Base-by-base conservation (phyloP, 2,113 vertebrate genomes). In the Procapra przewalskii region DNA sequence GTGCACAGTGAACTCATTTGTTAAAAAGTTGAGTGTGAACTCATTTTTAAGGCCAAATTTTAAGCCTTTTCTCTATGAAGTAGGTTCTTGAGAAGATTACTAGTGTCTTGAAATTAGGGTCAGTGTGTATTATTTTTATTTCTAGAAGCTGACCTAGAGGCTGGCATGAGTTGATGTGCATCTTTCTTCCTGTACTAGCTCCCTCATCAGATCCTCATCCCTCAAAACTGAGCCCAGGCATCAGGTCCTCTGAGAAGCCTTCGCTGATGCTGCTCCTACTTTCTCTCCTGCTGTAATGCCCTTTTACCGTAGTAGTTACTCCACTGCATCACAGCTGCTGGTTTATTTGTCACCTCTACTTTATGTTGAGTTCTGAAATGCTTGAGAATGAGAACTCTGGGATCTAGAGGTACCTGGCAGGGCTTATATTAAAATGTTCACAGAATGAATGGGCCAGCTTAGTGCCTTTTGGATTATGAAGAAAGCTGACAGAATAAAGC, bases 351-450 rank as follows among this genome's bases (percentile, higher is more conserved):
- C 13, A n/a, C 55, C 31, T 92, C 67, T 67, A 25, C 29, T 84
- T 94, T 67, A 59, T 21, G 17, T 9, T 80, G 79, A 45, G 16
- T 83, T 88, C 43, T 80, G n/a, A 83, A 96, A 85, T 84, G 45
- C 40, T 80, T 59, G 57, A 88, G 16, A 90, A 54, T 96, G 84
- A 88, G 55, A 45, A 89, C n/a, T 83, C 11, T 27, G 36, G 12
- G 14, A 7, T 25, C 25, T 62, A 60, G 17, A 90, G 50, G 29
- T 86, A 36, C 19, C 50, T 88, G 50, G 15, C 43, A 75, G 57
- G 43, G 59, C 55, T 95, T 96, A 33, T 75, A 45, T 75, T 91
- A 85, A 96, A 91, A 94, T n/a, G n/a, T 77, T 90, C 29, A 71
- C n/a, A 85, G 60, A 92, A 40, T 60, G 55, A 85, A 57, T 60